Evolutionary conservation across 2,113 vertebrate species (phyloP), one percentile per base, ranked within the genome.

Genomic region (Loxodonta africana): DNA sequence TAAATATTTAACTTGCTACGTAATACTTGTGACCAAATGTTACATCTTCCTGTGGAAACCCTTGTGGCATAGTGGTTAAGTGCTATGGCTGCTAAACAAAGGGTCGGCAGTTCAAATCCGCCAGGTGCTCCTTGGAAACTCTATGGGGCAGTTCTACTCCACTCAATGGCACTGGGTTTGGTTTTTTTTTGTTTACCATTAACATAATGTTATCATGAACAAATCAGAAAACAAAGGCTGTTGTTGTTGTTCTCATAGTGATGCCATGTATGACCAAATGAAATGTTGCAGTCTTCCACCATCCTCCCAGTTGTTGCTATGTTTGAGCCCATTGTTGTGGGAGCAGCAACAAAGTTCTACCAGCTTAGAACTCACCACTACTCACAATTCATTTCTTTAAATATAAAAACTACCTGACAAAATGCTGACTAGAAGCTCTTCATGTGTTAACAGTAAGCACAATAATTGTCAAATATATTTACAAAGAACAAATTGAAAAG

Each of bases 311-410:
- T 18, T n/a, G 8, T 37, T 37, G 71, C 30, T 37, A 17, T 37
- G n/a, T 18, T 73, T 41, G 20, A 41, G 73, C 37, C n/a, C 8
- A 44, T 41, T 23, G 73, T 25, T 44, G 9, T n/a, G 74, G n/a
- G 57, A 73, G 33, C 30, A 86, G 28, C 74, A 62, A 15, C 65
- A 91, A 65, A 87, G 25, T 86, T 51, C 44, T 73, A 63, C 53
- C 51, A 51, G 28, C 41, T 62, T 85, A 48, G 63, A 86, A 41
- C 7, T 71, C 51, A 78, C 74, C 41, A 25, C 25, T 26, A 63
- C 44, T 28, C 41, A 91, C 14, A 33, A 20, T 33, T 71, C 33
- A 95, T 91, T 63, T 85, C 88, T 71, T 95, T 71, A 83, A 60
- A 69, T 37, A 76, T 60, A 51, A 51, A 93, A 80, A 63, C 33